Conservation (phyloP, 2,113 vertebrate species). For the Rafetus swinhoei region DNA sequence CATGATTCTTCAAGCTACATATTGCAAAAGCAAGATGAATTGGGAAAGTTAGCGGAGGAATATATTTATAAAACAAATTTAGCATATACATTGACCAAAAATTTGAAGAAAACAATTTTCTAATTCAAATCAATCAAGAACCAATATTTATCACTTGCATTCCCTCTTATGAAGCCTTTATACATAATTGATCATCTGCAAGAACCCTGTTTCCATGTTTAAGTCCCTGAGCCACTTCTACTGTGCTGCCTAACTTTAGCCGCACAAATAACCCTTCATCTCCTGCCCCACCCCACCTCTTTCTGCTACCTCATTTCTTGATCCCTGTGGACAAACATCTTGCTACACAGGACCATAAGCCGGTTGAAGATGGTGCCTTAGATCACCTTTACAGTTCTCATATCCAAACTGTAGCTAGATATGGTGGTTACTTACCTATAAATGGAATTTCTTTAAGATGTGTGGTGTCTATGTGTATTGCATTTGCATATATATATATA, state of each 20-base stretch:
- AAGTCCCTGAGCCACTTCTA: neutral
- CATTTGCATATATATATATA: neutral
- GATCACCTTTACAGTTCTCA: neutral
- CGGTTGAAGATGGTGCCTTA: neutral
- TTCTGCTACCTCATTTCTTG: neutral
- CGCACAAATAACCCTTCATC: accelerated
- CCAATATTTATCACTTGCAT: neutral
- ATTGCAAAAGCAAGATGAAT: constrained; percentile 56
- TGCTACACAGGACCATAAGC: neutral
- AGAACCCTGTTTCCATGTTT: neutral
- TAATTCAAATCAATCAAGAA: neutral
- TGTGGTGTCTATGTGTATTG: neutral
- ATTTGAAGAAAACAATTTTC: constrained; percentile 24
- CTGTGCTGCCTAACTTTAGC: neutral
- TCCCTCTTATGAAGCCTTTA: neutral
- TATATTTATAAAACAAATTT: constrained; percentile 28
- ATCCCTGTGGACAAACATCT: neutral
- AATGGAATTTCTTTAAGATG: neutral
- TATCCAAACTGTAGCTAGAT: neutral
- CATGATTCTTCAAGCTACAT: constrained; percentile 53
- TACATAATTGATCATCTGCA: neutral
- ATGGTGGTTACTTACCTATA: neutral
- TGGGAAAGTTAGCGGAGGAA: constrained; percentile 43
- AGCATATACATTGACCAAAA: neutral
- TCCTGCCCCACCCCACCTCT: neutral